Percentiles rank a stretch among this genome's conserved stretches.
phyloP scores from a whole-genome alignment of 2,113 vertebrate genomes.

The Excalfactoria chinensis region DNA sequence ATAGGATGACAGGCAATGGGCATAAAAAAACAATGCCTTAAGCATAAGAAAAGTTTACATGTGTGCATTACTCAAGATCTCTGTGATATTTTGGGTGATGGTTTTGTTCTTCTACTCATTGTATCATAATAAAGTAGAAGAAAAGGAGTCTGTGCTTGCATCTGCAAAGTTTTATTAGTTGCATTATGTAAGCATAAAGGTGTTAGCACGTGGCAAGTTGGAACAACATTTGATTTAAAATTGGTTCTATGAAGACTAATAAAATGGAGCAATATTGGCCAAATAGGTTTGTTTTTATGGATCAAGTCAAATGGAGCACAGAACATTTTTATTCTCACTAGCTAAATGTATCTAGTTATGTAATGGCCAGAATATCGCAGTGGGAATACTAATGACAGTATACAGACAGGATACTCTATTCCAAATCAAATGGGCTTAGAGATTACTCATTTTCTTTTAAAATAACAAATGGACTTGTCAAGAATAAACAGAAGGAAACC shows the following conservation, averaged over 20 bases:
- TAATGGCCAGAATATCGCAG: background rate
- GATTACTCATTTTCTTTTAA: constrained; percentile 61
- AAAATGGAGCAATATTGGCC: background rate
- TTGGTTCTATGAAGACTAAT: background rate
- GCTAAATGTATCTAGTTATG: background rate
- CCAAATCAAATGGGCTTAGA: constrained; percentile 18
- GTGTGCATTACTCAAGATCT: background rate
- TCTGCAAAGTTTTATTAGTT: constrained; percentile 1
- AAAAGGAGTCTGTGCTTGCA: background rate
- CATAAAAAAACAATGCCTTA: background rate
- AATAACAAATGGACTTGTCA: constrained; percentile 63
- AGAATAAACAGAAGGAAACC: constrained; percentile 66
- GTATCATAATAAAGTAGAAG: background rate
- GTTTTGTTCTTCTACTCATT: background rate
- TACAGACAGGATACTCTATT: constrained; percentile 5
- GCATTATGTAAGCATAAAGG: background rate
- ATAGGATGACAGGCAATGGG: background rate
- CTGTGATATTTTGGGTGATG: background rate
- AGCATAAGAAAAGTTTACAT: background rate
- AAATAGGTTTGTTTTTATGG: background rate
- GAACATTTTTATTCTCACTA: background rate
- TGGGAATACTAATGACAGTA: background rate
- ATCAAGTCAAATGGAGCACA: constrained; percentile 3
- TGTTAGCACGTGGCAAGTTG: background rate
- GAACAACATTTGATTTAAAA: constrained; percentile 19